Percentiles rank a stretch among this genome's conserved stretches.
Evolutionary conservation across 1,140 invertebrate genomes (phyloP).

Genomic region (Procambarus virginalis): DNA sequence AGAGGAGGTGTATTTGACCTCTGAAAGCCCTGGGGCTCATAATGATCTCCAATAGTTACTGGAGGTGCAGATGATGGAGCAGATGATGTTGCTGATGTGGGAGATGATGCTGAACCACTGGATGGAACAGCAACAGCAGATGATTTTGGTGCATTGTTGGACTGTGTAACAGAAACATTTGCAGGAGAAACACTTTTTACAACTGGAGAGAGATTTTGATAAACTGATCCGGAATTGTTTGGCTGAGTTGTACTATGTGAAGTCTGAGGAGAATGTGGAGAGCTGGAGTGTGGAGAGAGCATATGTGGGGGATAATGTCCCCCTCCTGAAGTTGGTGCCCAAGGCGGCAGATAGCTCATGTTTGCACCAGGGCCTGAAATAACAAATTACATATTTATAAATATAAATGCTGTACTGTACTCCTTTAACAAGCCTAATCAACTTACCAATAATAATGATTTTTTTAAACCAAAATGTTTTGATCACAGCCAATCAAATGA

Average conservation of each 20-base stretch:
- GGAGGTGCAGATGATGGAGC: conserved; percentile 28
- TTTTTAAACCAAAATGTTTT: too few species aligned
- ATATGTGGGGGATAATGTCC: conserved; percentile 69
- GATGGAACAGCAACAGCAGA: conserved; percentile 31
- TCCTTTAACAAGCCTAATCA: too few species aligned
- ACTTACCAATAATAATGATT: too few species aligned
- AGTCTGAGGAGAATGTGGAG: conserved; percentile 39
- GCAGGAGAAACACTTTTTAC: conserved; percentile 38
- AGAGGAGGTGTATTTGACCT: conserved; percentile 47
- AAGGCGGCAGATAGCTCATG: conserved; percentile 70
- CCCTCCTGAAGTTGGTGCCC: conserved; percentile 58
- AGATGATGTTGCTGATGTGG: conserved; percentile 29
- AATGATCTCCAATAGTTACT: conserved; percentile 57
- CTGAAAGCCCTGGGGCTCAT: conserved; percentile 69
- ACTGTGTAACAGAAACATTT: conserved; percentile 43
- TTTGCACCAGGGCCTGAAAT: conserved; percentile 65
- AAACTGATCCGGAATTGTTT: conserved; percentile 30
- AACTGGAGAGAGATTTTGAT: conserved; percentile 53
- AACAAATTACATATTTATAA: neutral
- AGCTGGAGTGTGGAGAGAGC: conserved; percentile 55
- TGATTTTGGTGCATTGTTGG: conserved; percentile 37
- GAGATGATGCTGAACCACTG: conserved; percentile 38
- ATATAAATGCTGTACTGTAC: neutral
- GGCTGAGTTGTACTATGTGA: conserved; percentile 26
- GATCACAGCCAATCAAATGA: too few species aligned